These are phyloP conservation scores for Anarrhichthys ocellatus DNA, from an alignment of 2,113 vertebrate genomes.

Conservation along the genomic window DNA sequence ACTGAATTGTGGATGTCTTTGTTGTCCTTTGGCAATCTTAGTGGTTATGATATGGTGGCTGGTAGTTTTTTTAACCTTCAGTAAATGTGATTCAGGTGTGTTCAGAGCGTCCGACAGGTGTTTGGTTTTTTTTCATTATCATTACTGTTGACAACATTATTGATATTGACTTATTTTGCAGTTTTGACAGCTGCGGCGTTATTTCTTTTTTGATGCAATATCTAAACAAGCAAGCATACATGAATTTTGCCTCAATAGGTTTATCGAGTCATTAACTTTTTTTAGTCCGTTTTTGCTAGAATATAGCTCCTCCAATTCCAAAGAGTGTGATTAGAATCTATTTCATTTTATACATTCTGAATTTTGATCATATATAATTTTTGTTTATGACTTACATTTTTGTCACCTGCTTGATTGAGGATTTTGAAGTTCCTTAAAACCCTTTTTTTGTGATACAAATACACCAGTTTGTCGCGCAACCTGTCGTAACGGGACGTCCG, in stretches of 20 bases:
- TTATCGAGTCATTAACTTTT: background rate
- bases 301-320: background rate
- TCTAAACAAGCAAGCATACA: background rate
- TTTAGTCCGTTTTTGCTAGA: background rate
- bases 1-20: conserved; percentile 22
- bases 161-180: background rate
- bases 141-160: background rate
- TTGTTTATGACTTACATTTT: background rate
- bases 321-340: background rate
- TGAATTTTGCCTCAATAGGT: background rate
- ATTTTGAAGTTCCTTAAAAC: background rate
- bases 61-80: conserved; percentile 14
- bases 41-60: conserved; percentile 4
- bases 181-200: background rate
- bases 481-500: conserved; percentile 20
- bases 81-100: conserved; percentile 22
- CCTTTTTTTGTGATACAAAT: background rate
- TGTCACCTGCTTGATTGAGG: background rate
- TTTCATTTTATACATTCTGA: background rate
- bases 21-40: background rate
- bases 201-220: background rate
- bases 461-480: conserved; percentile 20
- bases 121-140: conserved; percentile 20
- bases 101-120: conserved; percentile 23
- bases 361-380: background rate